Percentiles rank a stretch among this genome's conserved stretches.
These are phyloP conservation scores for Ptiloglossa arizonensis DNA, from an alignment of 1,140 invertebrate species.

Conservation along the genomic window DNA sequence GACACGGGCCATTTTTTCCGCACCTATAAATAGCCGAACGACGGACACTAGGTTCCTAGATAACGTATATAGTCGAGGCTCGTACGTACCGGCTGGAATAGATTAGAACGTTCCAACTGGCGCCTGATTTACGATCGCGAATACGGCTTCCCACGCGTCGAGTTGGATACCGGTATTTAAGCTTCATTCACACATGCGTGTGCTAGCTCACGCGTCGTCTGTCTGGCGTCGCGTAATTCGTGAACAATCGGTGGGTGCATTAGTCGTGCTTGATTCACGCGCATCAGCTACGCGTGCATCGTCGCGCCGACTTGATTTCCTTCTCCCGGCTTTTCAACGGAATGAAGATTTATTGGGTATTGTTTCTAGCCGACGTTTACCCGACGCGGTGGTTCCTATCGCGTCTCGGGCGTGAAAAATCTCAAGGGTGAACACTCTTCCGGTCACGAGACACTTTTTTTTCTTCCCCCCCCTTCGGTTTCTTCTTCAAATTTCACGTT, in stretches of 20 bases:
- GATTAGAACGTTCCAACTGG: conserved; percentile 54
- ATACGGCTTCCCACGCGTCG: conserved; percentile 56
- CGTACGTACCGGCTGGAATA: conserved; percentile 44
- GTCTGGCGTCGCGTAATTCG: conserved; percentile 3
- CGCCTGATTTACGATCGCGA: conserved; percentile 61
- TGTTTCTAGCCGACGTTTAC: no score
- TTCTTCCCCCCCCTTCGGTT: no score
- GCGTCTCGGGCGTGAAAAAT: no score
- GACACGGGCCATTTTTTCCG: conserved; percentile 66
- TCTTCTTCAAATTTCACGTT: no score
- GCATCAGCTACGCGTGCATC: neutral
- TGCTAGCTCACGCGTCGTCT: neutral
- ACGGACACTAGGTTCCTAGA: conserved; percentile 57
- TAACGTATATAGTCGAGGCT: conserved; percentile 54
- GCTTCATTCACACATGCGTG: conserved; percentile 12
- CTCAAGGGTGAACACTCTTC: no score
- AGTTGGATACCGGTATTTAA: conserved; percentile 29
- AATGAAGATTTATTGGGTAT: no score
- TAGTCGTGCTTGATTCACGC: neutral
- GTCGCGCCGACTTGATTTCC: no score
- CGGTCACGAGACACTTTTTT: no score
- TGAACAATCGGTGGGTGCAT: conserved; percentile 10
- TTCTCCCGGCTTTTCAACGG: no score
- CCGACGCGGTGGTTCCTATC: no score
- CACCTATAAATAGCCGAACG: conserved; percentile 65